A percentile compares a stretch with the other conserved stretches of the same genome.
Evolutionary conservation across 2,797 vertebrate species (phyloP).

Genomic region (Hemibagrus guttatus): DNA sequence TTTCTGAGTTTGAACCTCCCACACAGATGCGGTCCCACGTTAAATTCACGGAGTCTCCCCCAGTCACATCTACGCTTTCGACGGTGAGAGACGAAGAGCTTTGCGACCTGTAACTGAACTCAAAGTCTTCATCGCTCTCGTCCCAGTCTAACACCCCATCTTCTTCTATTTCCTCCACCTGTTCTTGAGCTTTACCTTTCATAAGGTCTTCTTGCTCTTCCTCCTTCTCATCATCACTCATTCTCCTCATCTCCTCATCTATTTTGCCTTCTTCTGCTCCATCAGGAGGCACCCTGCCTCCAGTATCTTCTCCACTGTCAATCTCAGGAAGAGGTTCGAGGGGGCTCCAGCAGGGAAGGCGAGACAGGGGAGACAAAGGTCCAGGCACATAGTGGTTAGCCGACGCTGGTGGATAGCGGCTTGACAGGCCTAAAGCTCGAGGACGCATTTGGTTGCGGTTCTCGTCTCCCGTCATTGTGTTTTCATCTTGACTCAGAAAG

Average conservation of each 20-base stretch:
- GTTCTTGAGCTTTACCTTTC: slow-evolving; percentile 67
- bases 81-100: slow-evolving; percentile 81
- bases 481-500: slow-evolving; percentile 77
- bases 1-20: slow-evolving; percentile 58
- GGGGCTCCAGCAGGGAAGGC: slow-evolving; percentile 75
- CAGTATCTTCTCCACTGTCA: slow-evolving; percentile 75
- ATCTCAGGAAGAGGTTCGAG: slow-evolving; percentile 80
- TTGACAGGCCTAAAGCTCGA: slow-evolving; percentile 62
- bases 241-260: slow-evolving; percentile 63
- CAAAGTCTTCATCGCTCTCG: slow-evolving; percentile 84
- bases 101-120: slow-evolving; percentile 83
- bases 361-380: slow-evolving; percentile 69
- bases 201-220: slow-evolving; percentile 53
- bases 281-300: slow-evolving; percentile 85
- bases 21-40: slow-evolving; percentile 70
- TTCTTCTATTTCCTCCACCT: slow-evolving; percentile 58
- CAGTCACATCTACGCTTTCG: slow-evolving; percentile 71
- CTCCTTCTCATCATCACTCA: slow-evolving; percentile 59
- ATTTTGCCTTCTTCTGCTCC: slow-evolving; percentile 84
- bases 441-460: slow-evolving; percentile 81
- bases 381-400: slow-evolving; percentile 60
- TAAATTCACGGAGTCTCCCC: slow-evolving; percentile 48
- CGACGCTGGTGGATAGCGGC: slow-evolving; percentile 59
- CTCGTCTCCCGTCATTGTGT: slow-evolving; percentile 73
- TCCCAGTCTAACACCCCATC: slow-evolving; percentile 64